phyloP scores from a whole-genome alignment of 2,888 invertebrate species.

The Chrysolina americana region DNA sequence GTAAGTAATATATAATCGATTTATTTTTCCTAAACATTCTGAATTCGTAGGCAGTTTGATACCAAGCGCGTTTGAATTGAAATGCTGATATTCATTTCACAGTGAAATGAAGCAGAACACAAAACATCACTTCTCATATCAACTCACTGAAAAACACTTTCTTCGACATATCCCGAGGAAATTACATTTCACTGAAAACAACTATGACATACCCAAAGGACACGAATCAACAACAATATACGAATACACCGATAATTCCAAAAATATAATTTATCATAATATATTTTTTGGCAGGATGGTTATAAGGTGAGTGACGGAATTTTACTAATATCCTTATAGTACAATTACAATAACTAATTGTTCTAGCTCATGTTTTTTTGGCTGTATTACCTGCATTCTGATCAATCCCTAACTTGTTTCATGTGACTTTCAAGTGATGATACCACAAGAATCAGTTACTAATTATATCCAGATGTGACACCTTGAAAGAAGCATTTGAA shows the following conservation, averaged over 20 bases:
- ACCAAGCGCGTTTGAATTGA: too few species aligned
- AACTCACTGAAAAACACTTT: too few species aligned
- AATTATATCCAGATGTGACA: background rate
- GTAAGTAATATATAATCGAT: too few species aligned
- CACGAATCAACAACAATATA: constrained; percentile 42
- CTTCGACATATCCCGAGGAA: background rate
- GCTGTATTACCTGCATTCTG: constrained; percentile 3
- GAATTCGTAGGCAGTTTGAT: too few species aligned
- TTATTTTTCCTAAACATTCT: too few species aligned
- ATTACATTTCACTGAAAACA: constrained; percentile 6
- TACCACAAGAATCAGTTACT: background rate
- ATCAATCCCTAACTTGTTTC: background rate
- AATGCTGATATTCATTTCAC: too few species aligned
- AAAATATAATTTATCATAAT: constrained; percentile 50
- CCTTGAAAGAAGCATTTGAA: background rate
- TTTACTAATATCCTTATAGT: constrained; percentile 25
- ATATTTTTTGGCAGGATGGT: constrained; percentile 57
- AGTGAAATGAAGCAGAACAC: too few species aligned
- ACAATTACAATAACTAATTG: constrained; percentile 17
- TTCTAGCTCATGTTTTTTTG: background rate
- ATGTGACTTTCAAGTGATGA: background rate
- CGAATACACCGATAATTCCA: constrained; percentile 46
- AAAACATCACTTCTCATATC: too few species aligned
- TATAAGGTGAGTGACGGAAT: constrained; percentile 50
- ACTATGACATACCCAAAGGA: constrained; percentile 30